Evolutionary conservation across 2,888 invertebrate genomes (phyloP), one percentile per base, ranked within the genome.

Genomic region (Macrophya annulata): DNA sequence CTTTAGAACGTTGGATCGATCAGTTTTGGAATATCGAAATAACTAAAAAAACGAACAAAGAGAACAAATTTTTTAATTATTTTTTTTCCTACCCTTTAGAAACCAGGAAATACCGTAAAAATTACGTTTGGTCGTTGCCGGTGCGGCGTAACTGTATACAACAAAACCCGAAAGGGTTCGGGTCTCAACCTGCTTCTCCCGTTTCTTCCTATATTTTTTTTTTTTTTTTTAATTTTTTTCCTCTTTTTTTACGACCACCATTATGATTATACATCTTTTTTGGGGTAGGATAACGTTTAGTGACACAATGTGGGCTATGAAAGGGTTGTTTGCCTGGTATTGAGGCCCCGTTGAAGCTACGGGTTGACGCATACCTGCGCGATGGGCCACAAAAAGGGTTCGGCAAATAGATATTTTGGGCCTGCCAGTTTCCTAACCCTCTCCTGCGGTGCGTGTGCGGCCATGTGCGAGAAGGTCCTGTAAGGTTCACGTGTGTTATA

Each of bases 301-400:
- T 88, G 90, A 89, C 90, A 91, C 89, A 91, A 91, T 90, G 88
- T 88, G 83, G 84, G 87, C 88, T 85, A 79, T 84, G 88, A 89
- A 91, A 90, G 91, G 91, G 90, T 91, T 91, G 89, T 89, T 88
- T 87, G 85, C 87, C 84, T 21, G 45, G 48, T 25, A 74, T 74
- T 74, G 84, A 87, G 86, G 77, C 72, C 85, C 85, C 87, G 86
- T 77, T 40, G 15, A 1, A 40, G 72, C 31, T 72, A 77, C 43
- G 65, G 85, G 45, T 21, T 82, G 71, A 68, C 55, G 71, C 79
- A 9, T 81, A 59, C 81, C 71, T 81, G 68, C 68, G 65, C 48
- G 65, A 51, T 68, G 81, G 81, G 37, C 25, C 81, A 79, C 85
- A 68, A 51, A 79, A 85, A 85, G 85, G 85, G 85, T 76, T 76